Evolutionary conservation across 2,888 invertebrate genomes (phyloP).

Genomic region (Drosophila buzzatii): DNA sequence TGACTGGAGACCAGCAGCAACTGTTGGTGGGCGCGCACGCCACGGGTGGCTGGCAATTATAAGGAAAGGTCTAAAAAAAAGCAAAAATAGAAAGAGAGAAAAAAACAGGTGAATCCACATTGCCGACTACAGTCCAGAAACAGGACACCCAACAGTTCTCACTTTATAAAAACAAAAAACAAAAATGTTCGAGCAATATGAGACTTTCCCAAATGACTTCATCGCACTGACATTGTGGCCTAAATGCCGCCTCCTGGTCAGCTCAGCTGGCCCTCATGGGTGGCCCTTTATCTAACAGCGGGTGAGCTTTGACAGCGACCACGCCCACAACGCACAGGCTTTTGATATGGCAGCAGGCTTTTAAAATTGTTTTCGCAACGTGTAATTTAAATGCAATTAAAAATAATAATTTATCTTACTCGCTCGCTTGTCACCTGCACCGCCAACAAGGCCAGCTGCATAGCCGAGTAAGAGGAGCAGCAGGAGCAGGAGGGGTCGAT

Average conservation of each 20-base stretch:
- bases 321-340: slow-evolving; percentile 11
- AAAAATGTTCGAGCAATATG: slow-evolving; percentile 17
- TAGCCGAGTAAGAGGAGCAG: neutral
- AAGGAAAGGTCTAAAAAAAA: slow-evolving; percentile 33
- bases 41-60: slow-evolving; percentile 76
- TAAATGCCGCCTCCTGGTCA: slow-evolving; percentile 31
- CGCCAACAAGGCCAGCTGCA: slow-evolving; percentile 9
- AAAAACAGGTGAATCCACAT: slow-evolving; percentile 42
- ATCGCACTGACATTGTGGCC: slow-evolving; percentile 32
- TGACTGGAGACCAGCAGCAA: slow-evolving; percentile 49
- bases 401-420: slow-evolving; percentile 81
- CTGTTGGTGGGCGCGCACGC: slow-evolving; percentile 45
- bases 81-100: neutral
- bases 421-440: slow-evolving; percentile 65
- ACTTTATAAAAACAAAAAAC: slow-evolving; percentile 2
- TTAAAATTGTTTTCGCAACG: slow-evolving; percentile 63
- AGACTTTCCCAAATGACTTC: slow-evolving; percentile 43
- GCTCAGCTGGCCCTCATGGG: slow-evolving; percentile 48
- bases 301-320: slow-evolving; percentile 48
- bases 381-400: slow-evolving; percentile 81
- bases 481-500: neutral
- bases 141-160: slow-evolving; percentile 14
- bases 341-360: slow-evolving; percentile 33
- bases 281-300: slow-evolving; percentile 65
- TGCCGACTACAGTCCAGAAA: neutral